Evolutionary conservation across 2,797 vertebrate species (phyloP).

Genomic region (Jordanella pulchra): DNA sequence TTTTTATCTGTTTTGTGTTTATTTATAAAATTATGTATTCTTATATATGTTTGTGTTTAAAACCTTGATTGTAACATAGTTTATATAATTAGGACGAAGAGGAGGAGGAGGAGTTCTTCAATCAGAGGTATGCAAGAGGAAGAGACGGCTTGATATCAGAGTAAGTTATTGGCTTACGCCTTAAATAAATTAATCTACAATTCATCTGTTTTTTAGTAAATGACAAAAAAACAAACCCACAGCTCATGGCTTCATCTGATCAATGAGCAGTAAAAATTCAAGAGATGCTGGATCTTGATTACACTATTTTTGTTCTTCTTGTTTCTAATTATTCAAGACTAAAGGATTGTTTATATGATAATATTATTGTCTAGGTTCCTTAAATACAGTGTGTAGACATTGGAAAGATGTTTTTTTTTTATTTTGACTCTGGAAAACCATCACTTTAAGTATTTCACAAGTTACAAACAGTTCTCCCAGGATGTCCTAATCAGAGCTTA

Average conservation of each 20-base stretch:
- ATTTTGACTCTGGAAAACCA: background rate
- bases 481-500: background rate
- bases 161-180: conserved; percentile 82
- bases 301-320: too few relatives aligned
- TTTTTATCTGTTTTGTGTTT: background rate
- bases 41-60: background rate
- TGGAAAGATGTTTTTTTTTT: background rate
- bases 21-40: background rate
- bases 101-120: conserved; percentile 96
- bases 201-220: background rate
- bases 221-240: background rate
- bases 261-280: background rate
- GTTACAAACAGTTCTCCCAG: background rate
- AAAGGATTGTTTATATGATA: background rate
- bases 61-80: background rate
- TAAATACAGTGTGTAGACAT: background rate
- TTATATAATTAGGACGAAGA: conserved; percentile 88
- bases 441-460: background rate
- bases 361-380: background rate
- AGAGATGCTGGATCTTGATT: too few relatives aligned
- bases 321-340: background rate
- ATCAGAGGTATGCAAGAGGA: conserved; percentile 90
- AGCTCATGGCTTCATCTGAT: background rate
- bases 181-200: conserved; percentile 25
- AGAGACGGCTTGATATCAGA: conserved; percentile 96